These are phyloP conservation scores for Melanostoma mellinum DNA, from an alignment of 2,888 invertebrate species.

Conservation along the genomic window DNA sequence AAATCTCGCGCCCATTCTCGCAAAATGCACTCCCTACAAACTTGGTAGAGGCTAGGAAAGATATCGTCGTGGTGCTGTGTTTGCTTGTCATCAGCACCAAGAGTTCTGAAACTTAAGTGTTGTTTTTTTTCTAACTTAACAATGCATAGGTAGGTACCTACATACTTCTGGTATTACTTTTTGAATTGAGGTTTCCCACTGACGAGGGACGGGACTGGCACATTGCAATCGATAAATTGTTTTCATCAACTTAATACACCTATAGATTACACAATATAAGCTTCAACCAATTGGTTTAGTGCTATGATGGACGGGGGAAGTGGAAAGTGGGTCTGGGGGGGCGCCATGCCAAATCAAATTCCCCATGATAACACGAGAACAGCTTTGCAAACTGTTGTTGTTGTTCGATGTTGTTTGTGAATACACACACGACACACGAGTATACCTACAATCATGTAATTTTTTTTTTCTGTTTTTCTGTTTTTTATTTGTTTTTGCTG, in stretches of 20 bases:
- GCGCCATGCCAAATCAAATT: not conserved
- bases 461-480: not conserved
- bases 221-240: constrained; percentile 64
- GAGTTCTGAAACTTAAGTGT: constrained; percentile 31
- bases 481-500: constrained; percentile 2
- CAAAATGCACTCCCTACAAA: constrained; percentile 18
- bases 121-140: constrained; percentile 4
- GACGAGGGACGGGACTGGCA: not conserved
- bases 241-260: constrained; percentile 49
- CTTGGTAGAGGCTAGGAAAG: constrained; percentile 20
- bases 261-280: constrained; percentile 58
- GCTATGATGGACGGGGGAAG: constrained; percentile 22
- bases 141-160: constrained; percentile 8
- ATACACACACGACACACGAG: constrained; percentile 18
- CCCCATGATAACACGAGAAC: constrained; percentile 34
- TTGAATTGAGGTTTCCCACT: not conserved
- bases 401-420: constrained; percentile 27
- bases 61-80: constrained; percentile 16
- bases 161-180: constrained; percentile 6
- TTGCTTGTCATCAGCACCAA: constrained; percentile 8
- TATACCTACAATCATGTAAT: not conserved
- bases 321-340: not conserved
- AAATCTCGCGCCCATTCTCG: constrained; percentile 57
- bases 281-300: constrained; percentile 50
- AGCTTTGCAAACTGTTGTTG: constrained; percentile 2